Base-by-base conservation (phyloP, 2,888 invertebrate species). In the Notodonta dromedarius region DNA sequence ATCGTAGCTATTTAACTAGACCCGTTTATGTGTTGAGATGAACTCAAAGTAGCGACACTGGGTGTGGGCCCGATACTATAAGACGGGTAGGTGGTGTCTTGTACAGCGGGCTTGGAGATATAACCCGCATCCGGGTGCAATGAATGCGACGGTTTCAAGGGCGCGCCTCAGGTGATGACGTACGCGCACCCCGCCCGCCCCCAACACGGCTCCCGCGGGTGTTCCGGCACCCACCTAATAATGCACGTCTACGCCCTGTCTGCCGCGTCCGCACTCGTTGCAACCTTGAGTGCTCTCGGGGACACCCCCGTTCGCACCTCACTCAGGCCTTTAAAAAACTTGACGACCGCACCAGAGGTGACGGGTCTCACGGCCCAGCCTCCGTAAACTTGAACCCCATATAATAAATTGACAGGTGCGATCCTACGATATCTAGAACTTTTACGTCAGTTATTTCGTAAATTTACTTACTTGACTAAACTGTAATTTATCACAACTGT, bases 221-320 rank as follows among this genome's bases (percentile, higher is more conserved):
- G 90, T 90, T 90, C 88, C 91, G 89, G 90, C 91, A 91, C 93
- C 93, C 93, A 91, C 93, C 93, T 94, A 93, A 94, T 94, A 93
- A 93, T 94, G 94, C 94, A 94, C 91, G 94, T 94, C 94, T 94
- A 90, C 92, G 88, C 91, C 84, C 88, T 87, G 94, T 94, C 94
- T 94, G 80, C 93, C 88, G 85, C 85, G 89, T 87, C 91, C 90
- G 91, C 91, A 90, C 87, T 85, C 91, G 89, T 83, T 91, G 92
- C 92, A 93, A 87, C 90, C 90, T 92, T 91, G 88, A 90, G 89
- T 87, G 81, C 85, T 87, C 85, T 84, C 79, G 76, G 84, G 83
- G 82, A 84, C 85, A 82, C 83, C 82, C 82, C 80, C 70, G 73
- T 77, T 78, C 73, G 71, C 77, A 80, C 77, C 80, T 77, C 65